Conservation (phyloP, 1,140 invertebrate species). For the Tetramorium simillimum region DNA sequence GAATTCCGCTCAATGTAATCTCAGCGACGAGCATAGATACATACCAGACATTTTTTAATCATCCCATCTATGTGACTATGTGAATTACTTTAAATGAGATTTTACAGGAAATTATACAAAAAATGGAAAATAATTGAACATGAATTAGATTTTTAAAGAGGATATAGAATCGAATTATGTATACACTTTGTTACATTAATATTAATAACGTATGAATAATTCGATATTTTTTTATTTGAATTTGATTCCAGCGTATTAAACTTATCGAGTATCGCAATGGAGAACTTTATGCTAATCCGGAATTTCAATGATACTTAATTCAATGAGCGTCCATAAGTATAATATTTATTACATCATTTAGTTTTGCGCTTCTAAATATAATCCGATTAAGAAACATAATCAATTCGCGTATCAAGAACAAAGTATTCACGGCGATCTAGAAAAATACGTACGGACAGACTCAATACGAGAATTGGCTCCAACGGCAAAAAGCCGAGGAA, state of each 20-base stretch:
- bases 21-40: not conserved
- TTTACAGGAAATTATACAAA: not conserved
- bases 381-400: conserved; percentile 35
- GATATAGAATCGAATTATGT: conserved; percentile 6
- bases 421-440: not conserved
- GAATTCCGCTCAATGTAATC: not conserved
- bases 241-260: not conserved
- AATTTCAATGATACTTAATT: conserved; percentile 37
- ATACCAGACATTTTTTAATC: not conserved
- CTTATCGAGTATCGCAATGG: not conserved
- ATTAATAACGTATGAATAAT: conserved; percentile 10
- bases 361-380: conserved; percentile 37
- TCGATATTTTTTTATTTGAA: not conserved
- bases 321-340: conserved; percentile 23
- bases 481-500: not conserved
- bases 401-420: conserved; percentile 3
- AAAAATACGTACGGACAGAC: not conserved
- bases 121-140: not conserved
- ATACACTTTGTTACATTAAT: not conserved
- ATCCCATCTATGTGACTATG: not conserved
- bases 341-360: conserved; percentile 37
- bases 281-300: conserved; percentile 14
- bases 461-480: not conserved
- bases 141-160: conserved; percentile 4
- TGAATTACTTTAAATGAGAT: not conserved